phyloP scores from a whole-genome alignment of 2,888 invertebrate species.

The Pachliopta kotzebuea region DNA sequence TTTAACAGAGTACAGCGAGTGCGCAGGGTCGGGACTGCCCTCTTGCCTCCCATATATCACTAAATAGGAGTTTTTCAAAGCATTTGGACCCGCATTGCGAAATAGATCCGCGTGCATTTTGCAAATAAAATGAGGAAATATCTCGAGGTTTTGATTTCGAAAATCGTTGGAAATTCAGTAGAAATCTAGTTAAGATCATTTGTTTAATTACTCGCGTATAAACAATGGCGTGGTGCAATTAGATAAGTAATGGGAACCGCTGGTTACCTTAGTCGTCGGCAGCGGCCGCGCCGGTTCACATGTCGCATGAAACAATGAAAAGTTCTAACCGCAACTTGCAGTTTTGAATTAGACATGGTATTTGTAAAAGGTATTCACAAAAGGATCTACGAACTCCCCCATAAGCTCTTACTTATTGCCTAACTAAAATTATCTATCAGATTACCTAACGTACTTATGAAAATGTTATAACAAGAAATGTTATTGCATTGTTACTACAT shows the following conservation, averaged over 20 bases:
- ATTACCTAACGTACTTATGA: neutral
- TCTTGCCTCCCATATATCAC: conserved; percentile 15
- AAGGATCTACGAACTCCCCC: conserved; percentile 18
- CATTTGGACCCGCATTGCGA: neutral
- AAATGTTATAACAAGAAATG: neutral
- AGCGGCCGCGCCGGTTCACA: conserved; percentile 60
- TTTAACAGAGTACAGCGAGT: conserved; percentile 41
- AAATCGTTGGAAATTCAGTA: conserved; percentile 60
- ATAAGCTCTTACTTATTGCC: neutral
- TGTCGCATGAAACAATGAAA: conserved; percentile 38
- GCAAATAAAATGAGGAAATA: conserved; percentile 37
- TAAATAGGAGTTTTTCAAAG: conserved; percentile 14
- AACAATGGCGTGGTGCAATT: conserved; percentile 72
- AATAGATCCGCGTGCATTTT: conserved; percentile 9
- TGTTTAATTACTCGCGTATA: conserved; percentile 64
- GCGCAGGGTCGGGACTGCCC: conserved; percentile 26
- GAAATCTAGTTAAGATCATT: conserved; percentile 65
- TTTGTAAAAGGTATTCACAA: conserved; percentile 12
- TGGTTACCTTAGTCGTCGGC: conserved; percentile 60
- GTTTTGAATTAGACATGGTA: conserved; percentile 30
- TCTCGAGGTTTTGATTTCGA: conserved; percentile 41
- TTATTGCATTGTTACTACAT: neutral
- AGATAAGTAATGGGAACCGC: conserved; percentile 68
- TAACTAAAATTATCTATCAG: neutral
- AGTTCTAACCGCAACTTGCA: conserved; percentile 20